A percentile compares a stretch with the other conserved stretches of the same genome.
phyloP scores from a whole-genome alignment of 2,888 invertebrate genomes.

The Xanthostigma xanthostigma region DNA sequence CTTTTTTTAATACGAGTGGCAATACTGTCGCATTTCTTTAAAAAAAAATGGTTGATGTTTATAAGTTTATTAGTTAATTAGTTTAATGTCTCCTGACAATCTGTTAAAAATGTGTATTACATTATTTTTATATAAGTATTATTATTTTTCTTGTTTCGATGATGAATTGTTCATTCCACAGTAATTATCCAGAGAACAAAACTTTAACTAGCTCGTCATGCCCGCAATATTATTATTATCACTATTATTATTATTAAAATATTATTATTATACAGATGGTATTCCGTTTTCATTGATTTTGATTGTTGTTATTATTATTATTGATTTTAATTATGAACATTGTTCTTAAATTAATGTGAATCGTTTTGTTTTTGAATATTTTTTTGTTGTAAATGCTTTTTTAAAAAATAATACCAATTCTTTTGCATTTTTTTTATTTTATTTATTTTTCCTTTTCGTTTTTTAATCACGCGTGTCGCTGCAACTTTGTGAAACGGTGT shows the following conservation, averaged over 20 bases:
- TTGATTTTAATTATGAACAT: constrained; percentile 48
- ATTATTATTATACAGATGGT: constrained; percentile 1
- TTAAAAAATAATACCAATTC: constrained; percentile 59
- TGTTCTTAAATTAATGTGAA: constrained; percentile 63
- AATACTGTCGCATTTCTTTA: too few relatives aligned
- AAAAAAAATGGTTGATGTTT: too few relatives aligned
- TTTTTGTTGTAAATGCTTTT: constrained; percentile 61
- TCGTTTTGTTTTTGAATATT: constrained; percentile 62
- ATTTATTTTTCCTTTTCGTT: constrained; percentile 10
- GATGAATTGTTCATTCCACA: neutral
- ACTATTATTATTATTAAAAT: neutral
- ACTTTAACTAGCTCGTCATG: neutral
- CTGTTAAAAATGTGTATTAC: neutral
- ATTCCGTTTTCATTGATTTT: constrained; percentile 38
- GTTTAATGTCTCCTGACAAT: neutral
- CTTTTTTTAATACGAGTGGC: too few relatives aligned
- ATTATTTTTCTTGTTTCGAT: constrained; percentile 1
- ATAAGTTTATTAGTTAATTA: too few relatives aligned
- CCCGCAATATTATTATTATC: constrained; percentile 6
- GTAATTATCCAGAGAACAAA: constrained; percentile 1
- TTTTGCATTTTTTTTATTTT: constrained; percentile 41
- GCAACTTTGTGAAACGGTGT: too few relatives aligned
- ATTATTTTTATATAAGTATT: neutral
- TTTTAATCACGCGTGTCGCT: too few relatives aligned
- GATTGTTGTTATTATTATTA: constrained; percentile 48